Percentiles rank a stretch among this genome's conserved stretches.
These are phyloP conservation scores for Tetraodon nigroviridis DNA, from an alignment of 2,113 vertebrate genomes.

Conservation along the genomic window DNA sequence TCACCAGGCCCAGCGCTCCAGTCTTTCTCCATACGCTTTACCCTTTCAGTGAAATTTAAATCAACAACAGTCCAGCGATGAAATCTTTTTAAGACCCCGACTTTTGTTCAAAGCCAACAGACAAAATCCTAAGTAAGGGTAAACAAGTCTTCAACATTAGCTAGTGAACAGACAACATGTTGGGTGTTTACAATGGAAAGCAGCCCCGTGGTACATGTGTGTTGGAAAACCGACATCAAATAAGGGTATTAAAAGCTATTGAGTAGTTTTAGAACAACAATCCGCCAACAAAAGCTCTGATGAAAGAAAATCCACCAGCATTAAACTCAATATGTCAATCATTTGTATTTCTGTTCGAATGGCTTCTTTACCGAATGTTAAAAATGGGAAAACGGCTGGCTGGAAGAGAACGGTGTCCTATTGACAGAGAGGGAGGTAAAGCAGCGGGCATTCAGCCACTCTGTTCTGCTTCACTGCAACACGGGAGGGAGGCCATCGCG, in stretches of 20 bases:
- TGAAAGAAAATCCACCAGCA: constrained; percentile 20
- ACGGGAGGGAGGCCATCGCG: constrained; percentile 68
- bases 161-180: constrained; percentile 21
- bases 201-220: neutral
- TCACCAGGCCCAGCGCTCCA: constrained; percentile 9
- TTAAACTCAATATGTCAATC: constrained; percentile 42
- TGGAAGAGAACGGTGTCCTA: constrained; percentile 66
- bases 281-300: constrained; percentile 38
- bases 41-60: constrained; percentile 36
- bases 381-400: constrained; percentile 66
- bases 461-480: constrained; percentile 74
- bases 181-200: constrained; percentile 15
- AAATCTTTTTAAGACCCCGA: constrained; percentile 26
- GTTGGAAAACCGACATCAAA: constrained; percentile 26
- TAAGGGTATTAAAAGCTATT: constrained; percentile 27
- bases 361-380: constrained; percentile 59
- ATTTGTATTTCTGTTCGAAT: constrained; percentile 48
- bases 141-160: constrained; percentile 13
- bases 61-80: constrained; percentile 28
- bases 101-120: constrained; percentile 23
- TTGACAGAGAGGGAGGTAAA: constrained; percentile 70
- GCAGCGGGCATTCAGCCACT: constrained; percentile 72
- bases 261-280: constrained; percentile 35
- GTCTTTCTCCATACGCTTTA: constrained; percentile 15
- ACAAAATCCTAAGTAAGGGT: constrained; percentile 31